Percentiles rank a stretch among this genome's conserved stretches.
Conservation (phyloP, 1,140 invertebrate species). For the Tetragonula clypearis region DNA sequence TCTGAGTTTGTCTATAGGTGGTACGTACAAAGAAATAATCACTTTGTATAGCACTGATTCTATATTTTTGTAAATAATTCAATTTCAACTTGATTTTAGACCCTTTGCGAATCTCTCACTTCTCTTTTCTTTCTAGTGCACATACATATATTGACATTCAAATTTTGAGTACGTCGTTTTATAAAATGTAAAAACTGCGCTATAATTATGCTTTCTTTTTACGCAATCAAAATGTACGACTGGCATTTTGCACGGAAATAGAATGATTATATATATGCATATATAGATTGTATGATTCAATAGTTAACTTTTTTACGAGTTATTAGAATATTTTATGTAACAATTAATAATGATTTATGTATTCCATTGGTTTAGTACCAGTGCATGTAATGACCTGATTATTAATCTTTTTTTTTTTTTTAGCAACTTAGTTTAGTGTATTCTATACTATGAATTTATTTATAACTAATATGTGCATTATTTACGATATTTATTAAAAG, state of each 20-base stretch:
- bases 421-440: constrained; percentile 55
- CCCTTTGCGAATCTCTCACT: constrained; percentile 45
- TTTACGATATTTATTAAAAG: constrained; percentile 76
- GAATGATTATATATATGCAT: constrained; percentile 48
- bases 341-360: constrained; percentile 54
- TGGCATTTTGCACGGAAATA: constrained; percentile 59
- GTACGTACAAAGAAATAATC: constrained; percentile 57
- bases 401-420: constrained; percentile 57
- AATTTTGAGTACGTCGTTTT: constrained; percentile 34
- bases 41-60: constrained; percentile 63
- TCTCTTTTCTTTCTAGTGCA: constrained; percentile 19
- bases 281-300: constrained; percentile 59
- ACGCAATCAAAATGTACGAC: constrained; percentile 53
- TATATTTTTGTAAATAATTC: constrained; percentile 67
- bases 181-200: constrained; percentile 51
- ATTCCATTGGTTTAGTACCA: constrained; percentile 62
- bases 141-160: constrained; percentile 12
- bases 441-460: constrained; percentile 69
- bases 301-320: constrained; percentile 56
- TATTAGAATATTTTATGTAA: constrained; percentile 55
- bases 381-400: constrained; percentile 66
- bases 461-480: constrained; percentile 73
- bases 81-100: constrained; percentile 64
- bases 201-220: constrained; percentile 55
- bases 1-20: constrained; percentile 46